These are phyloP conservation scores for Eolophus roseicapilla DNA, from an alignment of 2,113 vertebrate species.

Conservation along the genomic window DNA sequence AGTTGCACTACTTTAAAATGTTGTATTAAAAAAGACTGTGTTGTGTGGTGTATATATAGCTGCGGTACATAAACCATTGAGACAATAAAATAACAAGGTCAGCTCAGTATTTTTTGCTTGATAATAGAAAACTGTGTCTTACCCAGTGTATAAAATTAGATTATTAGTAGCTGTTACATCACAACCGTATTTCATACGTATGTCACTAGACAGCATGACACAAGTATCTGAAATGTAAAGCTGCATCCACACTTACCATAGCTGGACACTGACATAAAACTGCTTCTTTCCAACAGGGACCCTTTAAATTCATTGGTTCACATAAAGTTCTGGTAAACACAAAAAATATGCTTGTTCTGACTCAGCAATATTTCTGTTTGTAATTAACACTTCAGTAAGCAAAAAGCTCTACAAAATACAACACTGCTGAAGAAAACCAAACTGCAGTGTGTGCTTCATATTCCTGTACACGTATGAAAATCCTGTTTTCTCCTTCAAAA, in stretches of 20 bases:
- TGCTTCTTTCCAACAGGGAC: background rate
- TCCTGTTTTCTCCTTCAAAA: background rate
- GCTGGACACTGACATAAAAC: background rate
- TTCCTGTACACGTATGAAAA: background rate
- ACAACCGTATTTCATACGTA: background rate
- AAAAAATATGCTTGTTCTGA: constrained; percentile 8
- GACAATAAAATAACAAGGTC: background rate
- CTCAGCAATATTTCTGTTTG: background rate
- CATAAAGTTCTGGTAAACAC: background rate
- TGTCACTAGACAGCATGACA: background rate
- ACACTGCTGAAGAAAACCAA: background rate
- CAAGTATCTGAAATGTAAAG: background rate
- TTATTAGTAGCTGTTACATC: background rate
- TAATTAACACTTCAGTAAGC: background rate
- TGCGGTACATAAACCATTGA: background rate
- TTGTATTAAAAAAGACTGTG: background rate
- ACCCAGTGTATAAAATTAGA: background rate
- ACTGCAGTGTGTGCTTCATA: background rate
- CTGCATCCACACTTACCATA: background rate
- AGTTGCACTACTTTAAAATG: background rate
- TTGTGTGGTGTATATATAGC: background rate
- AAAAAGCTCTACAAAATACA: background rate
- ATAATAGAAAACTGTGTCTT: background rate
- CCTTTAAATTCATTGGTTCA: background rate
- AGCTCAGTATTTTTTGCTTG: background rate